Evolutionary conservation across 2,113 vertebrate species (phyloP), one percentile per base, ranked within the genome.

Genomic region (Cathartes aura): DNA sequence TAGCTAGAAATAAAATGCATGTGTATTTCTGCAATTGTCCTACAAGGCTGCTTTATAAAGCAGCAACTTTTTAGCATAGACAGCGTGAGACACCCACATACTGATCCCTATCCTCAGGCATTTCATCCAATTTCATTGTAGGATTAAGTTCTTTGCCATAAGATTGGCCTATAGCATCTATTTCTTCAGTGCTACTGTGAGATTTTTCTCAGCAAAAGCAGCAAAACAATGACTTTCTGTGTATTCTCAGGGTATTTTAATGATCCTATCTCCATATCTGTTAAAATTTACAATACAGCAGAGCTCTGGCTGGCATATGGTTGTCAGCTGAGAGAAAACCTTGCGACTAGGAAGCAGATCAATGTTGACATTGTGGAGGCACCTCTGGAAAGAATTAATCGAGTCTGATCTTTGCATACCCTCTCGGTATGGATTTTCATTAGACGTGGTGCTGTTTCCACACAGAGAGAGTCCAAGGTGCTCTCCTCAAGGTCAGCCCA

Each of bases 301-400:
- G 89, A 73, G 56, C 91, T 90, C 82, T 93, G 95, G 94, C 55
- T 94, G 95, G 93, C 95, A 88, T 88, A 89, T 66, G 91, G 95
- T 95, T 97, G 94, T 96, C 97, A 96, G 93, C 78, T 2, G 36
- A 93, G 93, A 96, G 93, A 97, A 94, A 90, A 70, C 70, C 2
- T 4, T 55, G 62, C 0, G 2, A 88, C 82, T 62, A 86, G 84
- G 95, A 97, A 82, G 89, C 91, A 90, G 95, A 97, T 97, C 94
- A 96, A 96, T 96, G 95, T 97, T 95, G 93, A 97, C 95, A 97
- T 94, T 93, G 91, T 94, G 89, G 89, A 94, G 93, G 78, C 68
- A 96, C 93, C 93, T 95, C 93, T 95, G 87, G 94, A 95, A 97
- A 95, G 94, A 96, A 96, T 95, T 95, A 97, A 97, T 96, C 7